These are phyloP conservation scores for Calyptomena viridis DNA, from an alignment of 2,113 vertebrate genomes.

Conservation along the genomic window DNA sequence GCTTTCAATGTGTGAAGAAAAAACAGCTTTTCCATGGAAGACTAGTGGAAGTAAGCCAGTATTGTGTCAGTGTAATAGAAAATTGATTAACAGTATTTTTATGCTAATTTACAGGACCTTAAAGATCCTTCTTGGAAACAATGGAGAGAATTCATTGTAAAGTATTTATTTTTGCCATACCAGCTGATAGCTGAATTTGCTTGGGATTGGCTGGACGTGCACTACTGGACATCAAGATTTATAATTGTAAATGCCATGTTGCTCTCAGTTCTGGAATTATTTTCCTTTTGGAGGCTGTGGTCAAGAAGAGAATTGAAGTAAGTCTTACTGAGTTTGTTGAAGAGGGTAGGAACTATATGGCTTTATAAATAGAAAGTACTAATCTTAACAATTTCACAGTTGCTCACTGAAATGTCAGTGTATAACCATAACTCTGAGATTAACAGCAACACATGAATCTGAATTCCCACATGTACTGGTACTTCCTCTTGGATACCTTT, in stretches of 20 bases:
- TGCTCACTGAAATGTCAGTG: background rate
- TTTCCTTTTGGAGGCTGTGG: conserved; percentile 88
- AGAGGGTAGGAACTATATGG: background rate
- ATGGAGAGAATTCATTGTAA: conserved; percentile 89
- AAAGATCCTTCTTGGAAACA: conserved; percentile 85
- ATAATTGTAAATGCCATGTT: conserved; percentile 90
- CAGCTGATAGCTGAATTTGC: conserved; percentile 94
- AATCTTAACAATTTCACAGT: background rate
- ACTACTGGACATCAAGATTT: conserved; percentile 94
- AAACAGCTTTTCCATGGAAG: background rate
- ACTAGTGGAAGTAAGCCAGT: background rate
- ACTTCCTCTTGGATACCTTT: background rate
- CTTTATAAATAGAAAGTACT: background rate
- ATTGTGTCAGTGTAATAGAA: background rate
- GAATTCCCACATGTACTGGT: background rate
- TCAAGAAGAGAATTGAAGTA: conserved; percentile 84
- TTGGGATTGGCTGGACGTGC: conserved; percentile 91
- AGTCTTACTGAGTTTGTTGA: conserved; percentile 8
- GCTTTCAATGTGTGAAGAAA: background rate
- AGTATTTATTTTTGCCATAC: conserved; percentile 89
- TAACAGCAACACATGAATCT: background rate
- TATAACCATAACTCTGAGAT: background rate
- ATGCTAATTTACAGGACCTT: conserved; percentile 60
- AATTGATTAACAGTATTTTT: background rate
- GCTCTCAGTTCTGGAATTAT: conserved; percentile 86